Base-by-base conservation (phyloP, 2,888 invertebrate species). In the Drosophila rubida region DNA sequence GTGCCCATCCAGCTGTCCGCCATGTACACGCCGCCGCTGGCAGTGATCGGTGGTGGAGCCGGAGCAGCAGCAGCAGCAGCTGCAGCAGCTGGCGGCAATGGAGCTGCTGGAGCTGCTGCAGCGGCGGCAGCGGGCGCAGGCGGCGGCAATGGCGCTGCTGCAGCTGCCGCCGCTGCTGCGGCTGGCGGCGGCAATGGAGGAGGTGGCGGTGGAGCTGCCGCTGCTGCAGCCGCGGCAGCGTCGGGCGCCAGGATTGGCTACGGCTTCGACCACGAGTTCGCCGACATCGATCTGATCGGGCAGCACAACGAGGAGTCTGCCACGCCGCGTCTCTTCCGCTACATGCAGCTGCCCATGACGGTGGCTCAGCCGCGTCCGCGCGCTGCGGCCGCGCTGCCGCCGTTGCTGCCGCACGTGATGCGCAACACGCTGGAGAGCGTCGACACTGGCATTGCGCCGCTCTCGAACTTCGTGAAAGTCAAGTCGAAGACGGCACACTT, bases 1-100 rank as follows among this genome's bases (percentile, higher is more conserved):
- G 90, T 91, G 14, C 91, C 91, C 25, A 82, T 91, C 3, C 91
- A 90, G 45, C 66, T 91, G 2, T 84, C 91, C 1, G 91, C 91
- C 13, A 90, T 91, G 91, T 91, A 87, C 88, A 48, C 92, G 90
- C 90, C 92, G 91, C 16, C 91, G 85, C 30, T 22, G 1, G 14
- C 37, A 4, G 64, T 27, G 16, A 35, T 7, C 4, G 54, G 14
- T 0, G 27, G 7, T 6, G 58, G 4, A 2, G 44, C 22, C 19
- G 54, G 16, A 2, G 45, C n/a, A 0, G 32, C n/a, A 13, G 48
- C 11, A 13, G 58, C 30, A 0, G 32, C 32, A n/a, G 32, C 30
- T 11, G 30, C 32, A 1, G 32, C n/a, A 6, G 14, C 9, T 1
- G 27, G 27, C 16, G 46, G 14, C 23, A n/a, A n/a, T n/a, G n/a